Base-by-base conservation (phyloP, 2,888 invertebrate genomes). In the Campoplex capitator region DNA sequence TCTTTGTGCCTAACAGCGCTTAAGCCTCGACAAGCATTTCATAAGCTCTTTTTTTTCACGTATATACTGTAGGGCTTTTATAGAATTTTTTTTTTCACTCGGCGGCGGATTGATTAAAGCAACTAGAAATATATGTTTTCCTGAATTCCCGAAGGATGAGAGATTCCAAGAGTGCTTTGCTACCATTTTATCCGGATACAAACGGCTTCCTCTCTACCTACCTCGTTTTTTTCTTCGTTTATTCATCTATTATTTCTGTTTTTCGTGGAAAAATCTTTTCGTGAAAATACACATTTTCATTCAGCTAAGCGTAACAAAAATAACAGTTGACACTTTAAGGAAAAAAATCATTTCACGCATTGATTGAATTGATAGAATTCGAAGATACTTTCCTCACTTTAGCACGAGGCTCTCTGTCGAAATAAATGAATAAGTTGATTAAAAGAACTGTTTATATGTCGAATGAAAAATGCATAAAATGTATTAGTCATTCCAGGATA, bases 1-100 rank as follows among this genome's bases (percentile, higher is more conserved):
- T 90, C 90, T 91, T 91, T 88, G 88, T 89, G 89, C 88, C 87
- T 80, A 86, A 79, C 88, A 85, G 89, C 87, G 88, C 89, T 85
- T 86, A 82, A 88, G 85, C 86, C 80, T 74, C 78, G 78, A 84
- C 89, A 85, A 90, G 89, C 87, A 74, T 77, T 85, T 88, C 88
- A 75, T 89, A 83, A 75, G 45, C 51, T 42, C 28, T 28, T 23
- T 65, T 51, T 74, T 65, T 48, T n/a, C 38, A 3, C 65, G 28
- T 18, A 58, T 42, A 74, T 67, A 58, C 74, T 11, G 42, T 62
- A 48, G 42, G 48, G 23, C 48, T 58, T 83, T 58, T 56, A 3
- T 16, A 32, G 32, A 16, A 42, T 56, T 54, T 76, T 23, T 76
- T 23, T 23, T 67, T 68, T 28, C n/a, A 48, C 65, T 45, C 35